Evolutionary conservation across 2,797 vertebrate species (phyloP).

Genomic region (Clarias laeviceps): DNA sequence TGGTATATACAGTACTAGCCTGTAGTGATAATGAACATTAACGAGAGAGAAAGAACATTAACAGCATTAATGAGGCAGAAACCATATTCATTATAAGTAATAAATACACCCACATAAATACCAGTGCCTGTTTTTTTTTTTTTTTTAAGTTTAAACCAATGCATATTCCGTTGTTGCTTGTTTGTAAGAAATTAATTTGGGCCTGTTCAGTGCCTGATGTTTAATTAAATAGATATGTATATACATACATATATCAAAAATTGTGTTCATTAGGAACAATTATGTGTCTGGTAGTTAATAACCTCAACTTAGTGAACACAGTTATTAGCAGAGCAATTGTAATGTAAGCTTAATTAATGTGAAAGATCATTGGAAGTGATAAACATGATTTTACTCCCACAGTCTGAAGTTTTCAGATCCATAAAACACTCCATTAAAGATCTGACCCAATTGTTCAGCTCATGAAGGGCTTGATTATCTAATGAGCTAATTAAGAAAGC

Average conservation of each 20-base stretch:
- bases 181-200: neutral
- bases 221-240: neutral
- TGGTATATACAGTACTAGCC: neutral
- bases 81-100: neutral
- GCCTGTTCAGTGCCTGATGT: neutral
- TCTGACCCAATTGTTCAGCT: neutral
- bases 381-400: neutral
- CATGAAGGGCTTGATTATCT: neutral
- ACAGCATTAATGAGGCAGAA: slow-evolving; percentile 14
- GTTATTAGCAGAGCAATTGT: neutral
- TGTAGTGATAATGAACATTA: neutral
- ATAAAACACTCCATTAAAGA: neutral
- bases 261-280: neutral
- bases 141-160: too few relatives aligned
- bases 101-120: slow-evolving; percentile 9
- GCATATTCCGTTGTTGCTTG: neutral
- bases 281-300: neutral
- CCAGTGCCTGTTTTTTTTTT: neutral
- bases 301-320: neutral
- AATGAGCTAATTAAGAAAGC: slow-evolving; percentile 9
- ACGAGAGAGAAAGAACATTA: neutral
- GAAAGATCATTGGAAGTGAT: neutral
- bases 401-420: neutral
- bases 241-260: neutral
- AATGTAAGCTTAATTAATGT: neutral